Evolutionary conservation across 2,888 invertebrate species (phyloP).

Genomic region (Nomada lathburiana): DNA sequence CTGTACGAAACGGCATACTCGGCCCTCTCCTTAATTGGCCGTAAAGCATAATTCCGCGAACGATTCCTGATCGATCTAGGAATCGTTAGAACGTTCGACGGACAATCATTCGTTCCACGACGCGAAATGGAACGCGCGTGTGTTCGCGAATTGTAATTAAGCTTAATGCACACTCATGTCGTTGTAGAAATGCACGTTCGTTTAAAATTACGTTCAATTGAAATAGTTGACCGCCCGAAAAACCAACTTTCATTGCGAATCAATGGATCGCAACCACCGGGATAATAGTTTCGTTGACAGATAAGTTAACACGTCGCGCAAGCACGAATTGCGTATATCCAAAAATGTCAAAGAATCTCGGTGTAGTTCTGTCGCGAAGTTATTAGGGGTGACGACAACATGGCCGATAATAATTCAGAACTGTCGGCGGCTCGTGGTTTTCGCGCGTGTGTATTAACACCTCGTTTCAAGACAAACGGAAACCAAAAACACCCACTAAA

Average conservation of each 20-base stretch:
- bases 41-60: constrained; percentile 35
- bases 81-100: constrained; percentile 12
- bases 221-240: constrained; percentile 7
- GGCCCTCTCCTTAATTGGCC: constrained; percentile 26
- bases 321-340: background rate
- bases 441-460: constrained; percentile 74
- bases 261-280: too few relatives aligned
- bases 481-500: constrained; percentile 75
- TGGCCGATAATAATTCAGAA: constrained; percentile 57
- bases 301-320: too few relatives aligned
- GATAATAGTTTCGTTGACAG: too few relatives aligned
- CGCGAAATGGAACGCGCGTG: background rate
- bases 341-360: background rate
- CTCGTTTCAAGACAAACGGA: constrained; percentile 75
- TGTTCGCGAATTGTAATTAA: constrained; percentile 49
- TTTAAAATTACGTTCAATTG: constrained; percentile 58
- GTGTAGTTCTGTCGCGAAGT: constrained; percentile 29
- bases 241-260: too few relatives aligned
- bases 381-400: constrained; percentile 41
- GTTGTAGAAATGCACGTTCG: constrained; percentile 24
- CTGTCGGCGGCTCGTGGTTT: constrained; percentile 54
- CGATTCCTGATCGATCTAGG: constrained; percentile 11
- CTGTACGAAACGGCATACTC: constrained; percentile 37
- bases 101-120: background rate
- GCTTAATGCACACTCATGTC: background rate